These are phyloP conservation scores for Aurelia aurita DNA, from an alignment of 30 jellyfish, hydroid and myxozoan genomes.

Conservation along the genomic window DNA sequence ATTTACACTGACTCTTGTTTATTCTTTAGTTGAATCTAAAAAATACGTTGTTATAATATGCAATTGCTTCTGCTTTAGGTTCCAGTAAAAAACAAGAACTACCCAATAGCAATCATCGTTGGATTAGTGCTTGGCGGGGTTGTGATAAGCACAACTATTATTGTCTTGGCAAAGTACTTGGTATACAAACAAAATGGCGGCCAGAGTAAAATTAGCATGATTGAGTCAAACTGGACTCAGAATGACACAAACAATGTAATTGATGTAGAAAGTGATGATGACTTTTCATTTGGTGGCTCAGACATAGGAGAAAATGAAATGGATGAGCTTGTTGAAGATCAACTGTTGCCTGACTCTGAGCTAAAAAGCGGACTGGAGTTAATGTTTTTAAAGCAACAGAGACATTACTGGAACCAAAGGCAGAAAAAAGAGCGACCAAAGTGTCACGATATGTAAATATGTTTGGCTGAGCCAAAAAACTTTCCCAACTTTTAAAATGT, in stretches of 20 bases:
- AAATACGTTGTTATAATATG: not conserved
- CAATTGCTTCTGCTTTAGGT: slow-evolving; percentile 51
- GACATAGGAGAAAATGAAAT: slow-evolving; percentile 80
- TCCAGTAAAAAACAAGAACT: slow-evolving; percentile 73
- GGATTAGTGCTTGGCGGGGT: slow-evolving; percentile 92
- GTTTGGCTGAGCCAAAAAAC: no score
- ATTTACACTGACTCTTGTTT: no score
- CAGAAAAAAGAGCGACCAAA: slow-evolving; percentile 57
- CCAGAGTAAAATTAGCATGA: slow-evolving; percentile 16
- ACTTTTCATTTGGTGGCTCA: slow-evolving; percentile 65
- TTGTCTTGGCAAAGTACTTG: slow-evolving; percentile 70
- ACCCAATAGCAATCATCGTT: slow-evolving; percentile 82
- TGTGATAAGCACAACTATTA: slow-evolving; percentile 79
- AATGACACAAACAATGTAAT: slow-evolving; percentile 41
- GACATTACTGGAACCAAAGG: slow-evolving; percentile 94
- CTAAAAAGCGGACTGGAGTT: slow-evolving; percentile 88
- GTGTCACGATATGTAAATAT: slow-evolving; percentile 46
- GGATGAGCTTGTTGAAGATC: slow-evolving; percentile 94
- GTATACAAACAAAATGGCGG: slow-evolving; percentile 34
- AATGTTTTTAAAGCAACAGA: slow-evolving; percentile 86
- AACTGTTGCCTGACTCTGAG: slow-evolving; percentile 89
- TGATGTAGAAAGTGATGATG: slow-evolving; percentile 65
- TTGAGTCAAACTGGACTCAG: slow-evolving; percentile 72
- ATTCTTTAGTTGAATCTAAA: no score
- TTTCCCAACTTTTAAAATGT: no score